Conservation (phyloP, 2,113 vertebrate species). For the Thomomys bottae region DNA sequence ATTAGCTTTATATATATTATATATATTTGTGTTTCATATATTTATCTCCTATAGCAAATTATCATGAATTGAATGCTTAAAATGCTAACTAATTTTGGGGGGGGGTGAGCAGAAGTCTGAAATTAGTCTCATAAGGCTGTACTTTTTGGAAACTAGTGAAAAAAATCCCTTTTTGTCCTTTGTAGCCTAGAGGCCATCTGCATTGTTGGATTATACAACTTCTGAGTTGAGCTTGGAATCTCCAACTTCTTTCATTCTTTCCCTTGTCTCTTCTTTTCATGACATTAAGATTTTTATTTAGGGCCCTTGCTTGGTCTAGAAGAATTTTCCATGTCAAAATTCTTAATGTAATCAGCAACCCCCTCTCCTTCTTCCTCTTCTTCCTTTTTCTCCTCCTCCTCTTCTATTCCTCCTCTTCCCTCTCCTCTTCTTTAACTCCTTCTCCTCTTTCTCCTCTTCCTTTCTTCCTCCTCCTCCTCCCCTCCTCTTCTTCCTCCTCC, state of each 20-base stretch:
- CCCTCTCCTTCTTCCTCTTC: too few relatives aligned
- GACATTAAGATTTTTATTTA: conserved; percentile 2
- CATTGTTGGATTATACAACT: not conserved
- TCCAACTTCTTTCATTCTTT: not conserved
- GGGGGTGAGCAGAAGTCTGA: not conserved
- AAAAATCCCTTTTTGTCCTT: not conserved
- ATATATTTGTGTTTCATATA: too few relatives aligned
- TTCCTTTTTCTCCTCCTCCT: too few relatives aligned
- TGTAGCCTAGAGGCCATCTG: not conserved
- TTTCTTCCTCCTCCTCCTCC: too few relatives aligned
- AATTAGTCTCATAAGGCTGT: not conserved
- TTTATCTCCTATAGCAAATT: not conserved
- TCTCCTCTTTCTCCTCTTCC: too few relatives aligned
- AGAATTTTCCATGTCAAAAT: not conserved
- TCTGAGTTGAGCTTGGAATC: not conserved
- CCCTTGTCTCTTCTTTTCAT: not conserved
- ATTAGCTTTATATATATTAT: too few relatives aligned
- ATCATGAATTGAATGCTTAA: not conserved
- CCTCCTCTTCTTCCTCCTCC: too few relatives aligned
- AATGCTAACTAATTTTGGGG: not conserved
- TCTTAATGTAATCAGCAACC: not conserved
- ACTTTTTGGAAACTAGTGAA: not conserved
- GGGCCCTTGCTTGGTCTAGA: not conserved
- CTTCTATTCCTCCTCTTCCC: too few relatives aligned
- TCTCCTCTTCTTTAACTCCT: too few relatives aligned